Conservation (phyloP, 2,797 vertebrate genomes). For the Pseudochirops cupreus region DNA sequence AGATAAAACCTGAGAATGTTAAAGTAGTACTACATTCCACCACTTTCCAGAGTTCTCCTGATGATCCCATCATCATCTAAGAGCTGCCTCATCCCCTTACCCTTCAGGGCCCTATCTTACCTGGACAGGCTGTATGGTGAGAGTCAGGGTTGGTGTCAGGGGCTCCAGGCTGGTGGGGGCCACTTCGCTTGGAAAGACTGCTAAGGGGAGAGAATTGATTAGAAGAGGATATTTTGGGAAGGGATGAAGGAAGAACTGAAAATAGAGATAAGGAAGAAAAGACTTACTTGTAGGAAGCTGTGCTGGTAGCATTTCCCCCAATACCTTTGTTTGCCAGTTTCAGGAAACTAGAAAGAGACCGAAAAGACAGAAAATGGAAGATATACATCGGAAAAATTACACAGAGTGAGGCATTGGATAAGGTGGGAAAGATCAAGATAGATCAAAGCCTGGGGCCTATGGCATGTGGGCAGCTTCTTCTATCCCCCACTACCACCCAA, state of each 20-base stretch:
- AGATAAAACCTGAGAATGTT: slow-evolving; percentile 7
- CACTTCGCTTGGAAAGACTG: slow-evolving; percentile 82
- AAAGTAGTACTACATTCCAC: slow-evolving; percentile 12
- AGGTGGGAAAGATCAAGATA: background rate
- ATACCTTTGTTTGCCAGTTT: slow-evolving; percentile 60
- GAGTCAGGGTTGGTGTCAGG: slow-evolving; percentile 3
- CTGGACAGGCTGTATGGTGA: slow-evolving; percentile 63
- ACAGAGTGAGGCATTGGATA: background rate
- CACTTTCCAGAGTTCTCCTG: background rate
- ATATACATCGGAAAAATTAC: background rate
- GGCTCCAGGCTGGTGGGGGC: slow-evolving; percentile 47
- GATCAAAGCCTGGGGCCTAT: background rate
- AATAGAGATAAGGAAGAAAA: background rate
- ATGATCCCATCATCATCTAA: slow-evolving; percentile 10
- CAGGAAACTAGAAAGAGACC: slow-evolving; percentile 56
- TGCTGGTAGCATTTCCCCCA: slow-evolving; percentile 22
- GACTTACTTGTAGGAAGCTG: slow-evolving; percentile 71
- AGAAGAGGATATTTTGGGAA: background rate
- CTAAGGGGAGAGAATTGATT: slow-evolving; percentile 83
- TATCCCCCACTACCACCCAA: background rate
- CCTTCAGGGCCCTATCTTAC: slow-evolving; percentile 47
- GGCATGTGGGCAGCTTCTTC: background rate
- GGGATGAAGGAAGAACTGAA: background rate
- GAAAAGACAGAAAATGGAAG: background rate
- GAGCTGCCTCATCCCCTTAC: background rate